These are phyloP conservation scores for Melanerpes formicivorus DNA, from an alignment of 2,113 vertebrate genomes.

Conservation along the genomic window DNA sequence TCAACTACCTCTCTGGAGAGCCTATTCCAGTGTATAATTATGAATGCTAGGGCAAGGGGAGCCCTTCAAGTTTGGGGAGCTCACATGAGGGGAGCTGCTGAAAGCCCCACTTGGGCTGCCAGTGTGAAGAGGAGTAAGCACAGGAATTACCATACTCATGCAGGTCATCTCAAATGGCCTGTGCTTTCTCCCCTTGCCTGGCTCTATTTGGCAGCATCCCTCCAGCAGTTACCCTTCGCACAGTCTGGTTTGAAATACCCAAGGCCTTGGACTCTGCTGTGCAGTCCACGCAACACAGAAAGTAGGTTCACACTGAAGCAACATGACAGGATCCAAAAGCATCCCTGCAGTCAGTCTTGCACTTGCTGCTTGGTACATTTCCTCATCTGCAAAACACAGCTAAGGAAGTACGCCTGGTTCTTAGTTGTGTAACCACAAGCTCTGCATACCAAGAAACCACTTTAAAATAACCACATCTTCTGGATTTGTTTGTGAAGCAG, in stretches of 20 bases:
- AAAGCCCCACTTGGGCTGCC: fast-evolving
- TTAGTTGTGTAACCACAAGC: not conserved
- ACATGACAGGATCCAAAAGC: fast-evolving
- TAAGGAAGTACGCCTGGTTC: not conserved
- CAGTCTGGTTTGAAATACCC: not conserved
- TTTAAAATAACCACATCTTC: not conserved
- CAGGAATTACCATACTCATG: too few species aligned
- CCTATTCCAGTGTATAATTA: too few species aligned
- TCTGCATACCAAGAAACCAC: not conserved
- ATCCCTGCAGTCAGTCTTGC: not conserved
- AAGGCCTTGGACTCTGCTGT: not conserved
- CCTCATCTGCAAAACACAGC: not conserved
- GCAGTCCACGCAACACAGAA: not conserved
- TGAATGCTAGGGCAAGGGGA: too few species aligned
- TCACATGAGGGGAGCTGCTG: fast-evolving
- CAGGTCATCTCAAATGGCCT: not conserved
- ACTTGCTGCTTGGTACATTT: fast-evolving
- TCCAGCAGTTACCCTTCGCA: not conserved
- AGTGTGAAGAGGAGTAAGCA: fast-evolving
- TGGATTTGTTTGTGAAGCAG: not conserved
- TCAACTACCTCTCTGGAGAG: too few species aligned
- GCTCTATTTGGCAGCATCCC: not conserved
- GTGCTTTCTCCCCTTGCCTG: too few species aligned
- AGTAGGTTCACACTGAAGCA: fast-evolving
- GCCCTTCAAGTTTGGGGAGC: too few species aligned